Base-by-base conservation (phyloP, 2,797 vertebrate genomes). In the Naso thynnoides region DNA sequence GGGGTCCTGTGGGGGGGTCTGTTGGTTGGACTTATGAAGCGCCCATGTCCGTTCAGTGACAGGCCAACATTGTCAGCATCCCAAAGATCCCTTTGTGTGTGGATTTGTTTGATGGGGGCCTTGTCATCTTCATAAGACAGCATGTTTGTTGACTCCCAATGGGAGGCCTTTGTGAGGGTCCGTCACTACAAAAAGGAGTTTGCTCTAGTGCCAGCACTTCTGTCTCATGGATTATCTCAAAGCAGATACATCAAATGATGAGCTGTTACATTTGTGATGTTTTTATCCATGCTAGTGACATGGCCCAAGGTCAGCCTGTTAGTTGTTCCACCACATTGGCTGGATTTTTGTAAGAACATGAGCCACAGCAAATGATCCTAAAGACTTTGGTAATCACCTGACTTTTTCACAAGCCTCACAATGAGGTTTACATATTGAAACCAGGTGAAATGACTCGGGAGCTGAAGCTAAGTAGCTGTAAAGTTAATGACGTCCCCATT, bases 41-140 rank as follows among this genome's bases (percentile, higher is more conserved):
- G 58, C 73, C 85, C 83, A 76, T 88, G 79, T 68, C 45, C 45
- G 26, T 86, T 80, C 71, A 54, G 87, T 94, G 88, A 94, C 93
- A 94, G 90, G 86, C 77, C 83, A 88, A 92, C 88, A 92, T 93
- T 93, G 92, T 94, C 83, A 85, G 70, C 77, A 50, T 90, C 90
- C 88, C 83, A 91, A 86, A 91, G 92, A 92, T 93, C 88, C 84
- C 81, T 91, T 94, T 94, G 91, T 94, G 83, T 72, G 79, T 70
- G 68, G 84, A 88, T 72, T 62, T 84, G 85, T 92, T 87, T 92
- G 90, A 92, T 76, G 87, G 86, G 86, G 85, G 81, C 53, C 83
- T 86, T 92, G 92, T 92, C 91, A 92, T 92, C 87, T 90, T 89
- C 79, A 78, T 84, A 84, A 90, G 86, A 83, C 81, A 42, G 79